A percentile compares a stretch with the other conserved stretches of the same genome.
Conservation (phyloP, 2,888 invertebrate species). For the Alitta virens region DNA sequence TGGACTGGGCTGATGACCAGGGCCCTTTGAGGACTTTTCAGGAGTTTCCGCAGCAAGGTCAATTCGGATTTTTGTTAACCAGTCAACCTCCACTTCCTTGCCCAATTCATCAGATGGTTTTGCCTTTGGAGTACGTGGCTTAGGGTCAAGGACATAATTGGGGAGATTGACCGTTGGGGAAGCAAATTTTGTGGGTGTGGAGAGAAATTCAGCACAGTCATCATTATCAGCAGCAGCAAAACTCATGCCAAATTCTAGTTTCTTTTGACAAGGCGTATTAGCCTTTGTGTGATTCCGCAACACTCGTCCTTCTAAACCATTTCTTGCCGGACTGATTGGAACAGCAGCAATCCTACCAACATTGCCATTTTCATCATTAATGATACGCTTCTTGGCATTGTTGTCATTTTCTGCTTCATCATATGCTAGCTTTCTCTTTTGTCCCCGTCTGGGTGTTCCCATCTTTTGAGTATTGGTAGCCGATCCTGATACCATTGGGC, state of each 20-base stretch:
- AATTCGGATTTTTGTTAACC: background rate
- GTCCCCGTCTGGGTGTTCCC: background rate
- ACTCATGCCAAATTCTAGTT: background rate
- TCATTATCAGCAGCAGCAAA: background rate
- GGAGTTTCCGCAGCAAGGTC: too few species aligned
- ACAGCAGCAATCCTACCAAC: background rate
- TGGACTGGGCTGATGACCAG: too few species aligned
- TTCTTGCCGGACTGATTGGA: background rate
- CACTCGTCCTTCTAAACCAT: background rate
- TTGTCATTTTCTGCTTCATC: background rate
- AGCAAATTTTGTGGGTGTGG: background rate
- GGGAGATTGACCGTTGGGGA: constrained; percentile 22
- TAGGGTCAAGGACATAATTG: constrained; percentile 22
- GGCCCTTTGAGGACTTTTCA: too few species aligned
- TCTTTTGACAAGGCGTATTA: background rate
- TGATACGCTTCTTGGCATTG: background rate
- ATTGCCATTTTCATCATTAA: background rate
- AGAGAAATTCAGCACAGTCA: background rate
- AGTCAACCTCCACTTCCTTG: background rate
- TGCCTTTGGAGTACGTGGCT: constrained; percentile 19
- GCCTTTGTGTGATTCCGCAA: background rate
- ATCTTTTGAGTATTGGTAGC: background rate
- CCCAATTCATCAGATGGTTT: background rate
- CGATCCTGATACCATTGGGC: background rate
- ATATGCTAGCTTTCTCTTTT: background rate